These are phyloP conservation scores for Craterocephalus amniculus DNA, from an alignment of 2,797 vertebrate species.

Conservation along the genomic window DNA sequence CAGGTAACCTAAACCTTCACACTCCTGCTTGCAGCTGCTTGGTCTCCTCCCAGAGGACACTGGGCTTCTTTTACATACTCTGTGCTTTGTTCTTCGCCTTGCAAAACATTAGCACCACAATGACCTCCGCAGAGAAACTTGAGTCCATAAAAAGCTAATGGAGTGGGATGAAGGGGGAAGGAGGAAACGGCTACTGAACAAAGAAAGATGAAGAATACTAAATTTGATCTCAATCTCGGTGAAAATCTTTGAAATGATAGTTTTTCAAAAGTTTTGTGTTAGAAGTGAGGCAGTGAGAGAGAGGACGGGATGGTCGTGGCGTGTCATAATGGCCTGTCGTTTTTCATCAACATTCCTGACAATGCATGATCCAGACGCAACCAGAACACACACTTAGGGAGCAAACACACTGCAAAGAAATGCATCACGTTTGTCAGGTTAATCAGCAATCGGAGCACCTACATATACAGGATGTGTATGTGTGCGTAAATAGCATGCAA, in stretches of 20 bases:
- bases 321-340: slow-evolving; percentile 79
- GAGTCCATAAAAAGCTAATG: slow-evolving; percentile 68
- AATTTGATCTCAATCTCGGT: slow-evolving; percentile 12
- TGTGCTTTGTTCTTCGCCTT: slow-evolving; percentile 66
- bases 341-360: slow-evolving; percentile 79
- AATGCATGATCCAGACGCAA: slow-evolving; percentile 77
- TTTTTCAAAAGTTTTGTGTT: slow-evolving; percentile 48
- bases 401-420: slow-evolving; percentile 63
- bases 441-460: slow-evolving; percentile 42
- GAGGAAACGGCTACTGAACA: slow-evolving; percentile 27
- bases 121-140: slow-evolving; percentile 66
- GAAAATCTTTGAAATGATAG: too few species aligned
- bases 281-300: slow-evolving; percentile 22
- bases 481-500: slow-evolving; percentile 8
- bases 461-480: slow-evolving; percentile 9
- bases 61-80: slow-evolving; percentile 69
- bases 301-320: slow-evolving; percentile 48
- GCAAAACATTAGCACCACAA: slow-evolving; percentile 74
- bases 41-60: slow-evolving; percentile 68
- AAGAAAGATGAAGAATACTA: slow-evolving; percentile 15
- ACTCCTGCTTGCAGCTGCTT: slow-evolving; percentile 74
- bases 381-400: slow-evolving; percentile 70
- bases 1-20: slow-evolving; percentile 81
- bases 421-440: slow-evolving; percentile 75
- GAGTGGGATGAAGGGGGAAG: slow-evolving; percentile 42